Evolutionary conservation across 1,140 invertebrate species (phyloP), one percentile per base, ranked within the genome.

Genomic region (Drosophila albomicans): DNA sequence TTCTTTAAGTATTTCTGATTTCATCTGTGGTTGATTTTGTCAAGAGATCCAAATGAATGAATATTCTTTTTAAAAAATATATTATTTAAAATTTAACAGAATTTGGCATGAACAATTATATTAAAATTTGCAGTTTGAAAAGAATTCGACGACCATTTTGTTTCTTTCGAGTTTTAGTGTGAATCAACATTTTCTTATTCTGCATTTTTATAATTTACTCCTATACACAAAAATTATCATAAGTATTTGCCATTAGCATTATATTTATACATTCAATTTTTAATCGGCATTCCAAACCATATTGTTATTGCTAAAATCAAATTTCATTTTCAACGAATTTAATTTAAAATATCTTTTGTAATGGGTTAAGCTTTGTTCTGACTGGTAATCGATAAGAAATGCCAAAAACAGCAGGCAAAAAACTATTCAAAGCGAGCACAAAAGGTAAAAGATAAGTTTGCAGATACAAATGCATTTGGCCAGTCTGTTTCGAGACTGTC

Each of bases 401-500:
- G 32, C 30, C 30, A 20, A 15, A 41, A 8, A 38, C 30, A 32
- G 35, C 35, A 38, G 35, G 8, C 1, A 8, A 0, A 38, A 25
- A 38, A 38, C 35, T 38, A 38, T 38, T 38, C 35, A 38, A 10
- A 32, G 6, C 30, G 1, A 32, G 5, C 54, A 20, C 32, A 35
- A 57, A 41, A 54, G 10, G 15, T 15, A 16, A 0, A 38, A 20
- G 32, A 56, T 5, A 56, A 13, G 13, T 11, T 35, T 56, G 2
- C 32, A 11, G 51, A 65, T 54, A 46, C 25, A n/a, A 46, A 67
- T 49, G 30, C 52, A 65, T 51, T 72, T 72, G 49, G 41, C 51
- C 32, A 41, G 32, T 43, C 32, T 57, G 61, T 30, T 25, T 25
- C 0, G 3, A 25, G 20, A 25, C 20, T 25, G 43, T 41, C 32